Conservation (phyloP, 2,113 vertebrate genomes). For the Pterocles burchelli region DNA sequence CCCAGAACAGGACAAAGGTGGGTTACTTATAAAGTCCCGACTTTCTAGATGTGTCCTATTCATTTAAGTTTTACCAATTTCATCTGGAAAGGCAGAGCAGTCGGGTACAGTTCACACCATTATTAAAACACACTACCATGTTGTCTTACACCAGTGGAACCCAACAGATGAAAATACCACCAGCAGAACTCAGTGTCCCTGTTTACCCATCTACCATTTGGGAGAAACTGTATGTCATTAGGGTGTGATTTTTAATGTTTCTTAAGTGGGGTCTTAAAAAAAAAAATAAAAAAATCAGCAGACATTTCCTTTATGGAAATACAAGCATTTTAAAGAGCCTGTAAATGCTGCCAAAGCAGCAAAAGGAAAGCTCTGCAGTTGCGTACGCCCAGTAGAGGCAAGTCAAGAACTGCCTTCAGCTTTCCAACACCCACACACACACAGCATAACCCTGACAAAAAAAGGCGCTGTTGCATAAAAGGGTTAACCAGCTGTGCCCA, state of each 20-base stretch:
- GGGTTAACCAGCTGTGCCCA: neutral
- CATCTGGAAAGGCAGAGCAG: neutral
- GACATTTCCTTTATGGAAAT: neutral
- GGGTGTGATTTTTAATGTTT: neutral
- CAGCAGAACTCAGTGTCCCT: neutral
- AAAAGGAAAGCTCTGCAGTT: neutral
- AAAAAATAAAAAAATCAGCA: neutral
- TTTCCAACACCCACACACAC: neutral
- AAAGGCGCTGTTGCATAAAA: neutral
- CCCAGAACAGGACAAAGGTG: neutral
- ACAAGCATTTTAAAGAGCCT: neutral
- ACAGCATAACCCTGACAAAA: neutral
- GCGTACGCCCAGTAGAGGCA: neutral
- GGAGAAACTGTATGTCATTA: neutral
- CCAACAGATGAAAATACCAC: neutral
- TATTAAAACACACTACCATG: neutral
- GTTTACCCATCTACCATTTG: neutral
- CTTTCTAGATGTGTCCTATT: neutral
- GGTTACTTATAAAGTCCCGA: neutral
- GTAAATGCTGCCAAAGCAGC: neutral
- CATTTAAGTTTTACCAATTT: neutral
- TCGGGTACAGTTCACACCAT: neutral
- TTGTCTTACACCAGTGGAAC: neutral
- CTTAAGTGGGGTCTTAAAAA: neutral
- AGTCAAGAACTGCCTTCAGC: neutral